Evolutionary conservation across 2,797 vertebrate species (phyloP).

Genomic region (Carapus acus): DNA sequence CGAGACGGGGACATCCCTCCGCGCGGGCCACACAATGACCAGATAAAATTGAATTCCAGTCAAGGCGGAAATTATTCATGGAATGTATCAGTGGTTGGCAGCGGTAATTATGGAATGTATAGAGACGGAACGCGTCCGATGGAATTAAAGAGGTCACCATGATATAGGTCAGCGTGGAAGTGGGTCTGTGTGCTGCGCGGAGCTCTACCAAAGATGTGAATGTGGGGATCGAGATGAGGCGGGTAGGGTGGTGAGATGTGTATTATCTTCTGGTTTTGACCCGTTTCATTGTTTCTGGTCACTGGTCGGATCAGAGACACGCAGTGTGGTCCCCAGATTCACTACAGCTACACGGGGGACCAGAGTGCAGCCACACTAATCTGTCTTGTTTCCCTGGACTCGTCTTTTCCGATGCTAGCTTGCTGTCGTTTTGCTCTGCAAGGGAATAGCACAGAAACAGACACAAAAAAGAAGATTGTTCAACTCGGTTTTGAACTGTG

Average conservation of each 20-base stretch:
- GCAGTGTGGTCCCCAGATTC: slow-evolving; percentile 17
- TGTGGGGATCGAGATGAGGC: slow-evolving; percentile 19
- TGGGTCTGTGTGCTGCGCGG: slow-evolving; percentile 21
- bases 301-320: slow-evolving; percentile 25
- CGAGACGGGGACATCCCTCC: not conserved
- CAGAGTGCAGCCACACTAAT: no score
- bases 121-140: slow-evolving; percentile 13
- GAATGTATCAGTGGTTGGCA: slow-evolving; percentile 11
- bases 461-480: no score
- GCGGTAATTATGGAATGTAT: slow-evolving; percentile 12
- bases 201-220: slow-evolving; percentile 16
- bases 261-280: slow-evolving; percentile 48
- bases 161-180: slow-evolving; percentile 14
- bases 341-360: no score
- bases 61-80: slow-evolving; percentile 14
- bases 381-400: no score
- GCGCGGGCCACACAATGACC: not conserved
- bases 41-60: not conserved
- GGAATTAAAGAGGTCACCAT: slow-evolving; percentile 22
- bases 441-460: no score
- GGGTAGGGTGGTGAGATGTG: slow-evolving; percentile 35
- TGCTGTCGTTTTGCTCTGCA: no score
- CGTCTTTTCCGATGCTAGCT: no score
- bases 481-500: no score
- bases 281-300: slow-evolving; percentile 48